These are phyloP conservation scores for Trichonephila clavipes DNA, from an alignment of 1,140 invertebrate genomes.

Conservation along the genomic window DNA sequence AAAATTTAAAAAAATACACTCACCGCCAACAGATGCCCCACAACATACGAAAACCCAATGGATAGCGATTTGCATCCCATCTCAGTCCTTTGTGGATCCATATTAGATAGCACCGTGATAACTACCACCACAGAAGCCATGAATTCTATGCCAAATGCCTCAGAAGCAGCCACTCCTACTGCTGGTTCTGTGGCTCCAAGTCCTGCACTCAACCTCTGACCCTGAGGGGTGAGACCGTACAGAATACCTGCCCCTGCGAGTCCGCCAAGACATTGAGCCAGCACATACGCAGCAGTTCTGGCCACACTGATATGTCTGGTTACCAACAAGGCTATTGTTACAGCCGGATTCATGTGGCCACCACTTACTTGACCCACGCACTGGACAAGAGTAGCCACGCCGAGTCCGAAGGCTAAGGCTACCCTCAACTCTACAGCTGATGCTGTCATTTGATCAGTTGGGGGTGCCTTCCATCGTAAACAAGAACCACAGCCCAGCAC, in stretches of 20 bases:
- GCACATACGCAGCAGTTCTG: slow-evolving; percentile 79
- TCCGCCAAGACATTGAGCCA: slow-evolving; percentile 80
- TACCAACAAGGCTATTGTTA: slow-evolving; percentile 79
- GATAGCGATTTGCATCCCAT: slow-evolving; percentile 78
- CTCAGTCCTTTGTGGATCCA: slow-evolving; percentile 77
- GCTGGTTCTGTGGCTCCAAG: slow-evolving; percentile 79
- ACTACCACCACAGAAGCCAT: slow-evolving; percentile 78
- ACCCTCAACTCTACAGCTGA: slow-evolving; percentile 67
- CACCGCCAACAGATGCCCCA: slow-evolving; percentile 84
- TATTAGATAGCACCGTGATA: slow-evolving; percentile 78
- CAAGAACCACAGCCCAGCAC: slow-evolving; percentile 76
- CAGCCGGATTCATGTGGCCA: slow-evolving; percentile 82
- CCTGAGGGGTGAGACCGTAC: slow-evolving; percentile 73
- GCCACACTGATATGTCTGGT: slow-evolving; percentile 80
- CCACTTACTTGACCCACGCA: slow-evolving; percentile 81
- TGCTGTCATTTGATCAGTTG: not conserved
- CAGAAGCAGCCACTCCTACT: slow-evolving; percentile 59
- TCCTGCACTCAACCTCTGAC: slow-evolving; percentile 31
- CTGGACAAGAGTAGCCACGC: slow-evolving; percentile 80
- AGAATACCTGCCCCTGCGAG: slow-evolving; percentile 80
- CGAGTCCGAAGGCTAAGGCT: slow-evolving; percentile 80
- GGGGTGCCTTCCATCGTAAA: slow-evolving; percentile 60
- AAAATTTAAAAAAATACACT: slow-evolving; percentile 80
- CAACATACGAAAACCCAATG: slow-evolving; percentile 84
- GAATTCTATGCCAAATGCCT: slow-evolving; percentile 79